These are phyloP conservation scores for Anser brachyrhynchus DNA, from an alignment of 2,113 vertebrate species.

Conservation along the genomic window DNA sequence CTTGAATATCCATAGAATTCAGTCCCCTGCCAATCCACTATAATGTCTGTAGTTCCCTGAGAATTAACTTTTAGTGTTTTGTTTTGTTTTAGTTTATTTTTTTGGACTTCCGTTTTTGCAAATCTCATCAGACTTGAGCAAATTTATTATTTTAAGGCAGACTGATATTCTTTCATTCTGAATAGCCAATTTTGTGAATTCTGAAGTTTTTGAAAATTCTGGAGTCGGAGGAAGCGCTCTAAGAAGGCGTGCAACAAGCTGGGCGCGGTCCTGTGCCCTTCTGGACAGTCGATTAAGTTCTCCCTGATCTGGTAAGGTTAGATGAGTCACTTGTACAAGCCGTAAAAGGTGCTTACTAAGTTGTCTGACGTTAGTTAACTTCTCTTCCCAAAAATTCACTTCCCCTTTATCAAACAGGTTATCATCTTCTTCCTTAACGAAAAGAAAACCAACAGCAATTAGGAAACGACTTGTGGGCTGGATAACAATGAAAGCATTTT, in stretches of 20 bases:
- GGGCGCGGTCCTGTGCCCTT: slow-evolving; percentile 60
- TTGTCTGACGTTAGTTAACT: slow-evolving; percentile 80
- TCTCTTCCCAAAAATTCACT: slow-evolving; percentile 94
- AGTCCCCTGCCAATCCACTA: neutral
- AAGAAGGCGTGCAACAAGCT: slow-evolving; percentile 61
- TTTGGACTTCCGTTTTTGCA: neutral
- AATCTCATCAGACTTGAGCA: slow-evolving; percentile 27
- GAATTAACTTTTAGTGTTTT: neutral
- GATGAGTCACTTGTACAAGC: slow-evolving; percentile 46
- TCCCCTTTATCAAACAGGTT: slow-evolving; percentile 92
- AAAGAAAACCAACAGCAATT: slow-evolving; percentile 10
- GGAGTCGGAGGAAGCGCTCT: slow-evolving; percentile 78
- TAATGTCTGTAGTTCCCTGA: neutral
- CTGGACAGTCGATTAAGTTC: slow-evolving; percentile 62
- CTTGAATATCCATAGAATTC: neutral
- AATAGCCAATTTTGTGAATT: slow-evolving; percentile 82
- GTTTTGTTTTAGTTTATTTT: neutral
- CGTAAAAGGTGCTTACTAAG: slow-evolving; percentile 80
- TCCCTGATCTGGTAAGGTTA: neutral
- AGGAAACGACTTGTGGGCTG: neutral
- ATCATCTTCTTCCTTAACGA: slow-evolving; percentile 84
- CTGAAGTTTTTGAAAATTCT: slow-evolving; percentile 84
- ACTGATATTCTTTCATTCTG: slow-evolving; percentile 76
- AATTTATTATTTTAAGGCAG: slow-evolving; percentile 76
- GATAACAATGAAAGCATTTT: neutral